Conservation (phyloP, 1,140 invertebrate genomes). For the Marisa cornuarietis region DNA sequence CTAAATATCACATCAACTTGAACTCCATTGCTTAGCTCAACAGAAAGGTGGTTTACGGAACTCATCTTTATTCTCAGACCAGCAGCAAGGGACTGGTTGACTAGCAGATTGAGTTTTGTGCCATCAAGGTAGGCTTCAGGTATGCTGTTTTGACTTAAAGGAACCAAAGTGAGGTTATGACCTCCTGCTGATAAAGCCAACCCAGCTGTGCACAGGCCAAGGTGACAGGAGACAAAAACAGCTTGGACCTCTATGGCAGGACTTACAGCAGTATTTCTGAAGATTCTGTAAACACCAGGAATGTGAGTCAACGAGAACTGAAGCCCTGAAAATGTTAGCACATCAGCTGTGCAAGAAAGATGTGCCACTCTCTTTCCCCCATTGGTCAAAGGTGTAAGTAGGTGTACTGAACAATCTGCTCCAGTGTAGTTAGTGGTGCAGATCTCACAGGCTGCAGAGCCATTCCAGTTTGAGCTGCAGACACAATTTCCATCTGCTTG, state of each 20-base stretch:
- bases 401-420: constrained; percentile 33
- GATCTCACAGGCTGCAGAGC: constrained; percentile 25
- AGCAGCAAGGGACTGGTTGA: background rate
- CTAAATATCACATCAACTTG: background rate
- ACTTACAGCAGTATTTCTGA: constrained; percentile 3
- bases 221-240: constrained; percentile 27
- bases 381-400: constrained; percentile 8
- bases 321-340: constrained; percentile 35
- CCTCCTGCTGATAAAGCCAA: constrained; percentile 18
- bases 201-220: constrained; percentile 33
- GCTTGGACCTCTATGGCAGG: constrained; percentile 30
- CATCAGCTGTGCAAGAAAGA: constrained; percentile 27
- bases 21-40: background rate
- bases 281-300: constrained; percentile 32
- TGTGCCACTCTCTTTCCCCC: constrained; percentile 24
- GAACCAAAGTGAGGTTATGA: constrained; percentile 26
- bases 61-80: constrained; percentile 2
- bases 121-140: constrained; percentile 27
- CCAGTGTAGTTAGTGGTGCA: constrained; percentile 29
- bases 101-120: constrained; percentile 7
- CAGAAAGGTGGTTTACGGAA: constrained; percentile 1
- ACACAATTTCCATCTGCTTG: constrained; percentile 24
- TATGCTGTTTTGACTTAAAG: constrained; percentile 23
- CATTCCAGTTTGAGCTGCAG: constrained; percentile 43
- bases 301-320: constrained; percentile 23